A percentile compares a stretch with the other conserved stretches of the same genome.
Evolutionary conservation across 2,113 vertebrate species (phyloP).

Genomic region (Pandion haliaetus): DNA sequence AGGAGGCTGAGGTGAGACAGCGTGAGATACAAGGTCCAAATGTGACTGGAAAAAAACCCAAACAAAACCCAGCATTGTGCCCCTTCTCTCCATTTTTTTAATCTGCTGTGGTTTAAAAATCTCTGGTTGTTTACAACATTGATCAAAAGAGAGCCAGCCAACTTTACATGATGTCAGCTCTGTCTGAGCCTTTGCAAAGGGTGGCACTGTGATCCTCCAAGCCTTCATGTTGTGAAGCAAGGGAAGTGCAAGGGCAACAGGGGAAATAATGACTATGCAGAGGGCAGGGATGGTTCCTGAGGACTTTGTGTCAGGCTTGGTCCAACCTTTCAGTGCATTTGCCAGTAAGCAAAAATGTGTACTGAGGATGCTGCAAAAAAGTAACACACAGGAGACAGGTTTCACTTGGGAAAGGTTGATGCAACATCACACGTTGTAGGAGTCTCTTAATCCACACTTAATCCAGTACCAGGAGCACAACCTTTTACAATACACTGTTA

Average conservation of each 20-base stretch:
- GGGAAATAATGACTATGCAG: neutral
- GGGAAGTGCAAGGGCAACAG: neutral
- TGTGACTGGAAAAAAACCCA: neutral
- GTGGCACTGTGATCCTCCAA: neutral
- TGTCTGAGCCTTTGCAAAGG: neutral
- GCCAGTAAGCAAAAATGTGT: neutral
- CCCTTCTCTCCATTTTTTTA: neutral
- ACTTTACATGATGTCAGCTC: neutral
- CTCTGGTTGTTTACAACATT: neutral
- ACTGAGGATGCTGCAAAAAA: neutral
- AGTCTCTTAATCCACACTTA: neutral
- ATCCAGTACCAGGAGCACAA: neutral
- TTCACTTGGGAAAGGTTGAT: neutral
- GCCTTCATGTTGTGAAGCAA: neutral
- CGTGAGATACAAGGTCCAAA: neutral
- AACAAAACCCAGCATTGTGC: neutral
- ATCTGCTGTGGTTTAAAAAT: neutral
- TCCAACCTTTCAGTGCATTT: neutral
- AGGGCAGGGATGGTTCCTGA: neutral
- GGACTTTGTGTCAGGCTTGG: neutral
- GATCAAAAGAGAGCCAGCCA: neutral
- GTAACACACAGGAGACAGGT: accelerated
- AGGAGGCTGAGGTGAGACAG: neutral
- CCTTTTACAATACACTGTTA: neutral
- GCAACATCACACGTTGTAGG: too few relatives aligned